phyloP scores from a whole-genome alignment of 2,113 vertebrate species.

The Atractosteus spatula region DNA sequence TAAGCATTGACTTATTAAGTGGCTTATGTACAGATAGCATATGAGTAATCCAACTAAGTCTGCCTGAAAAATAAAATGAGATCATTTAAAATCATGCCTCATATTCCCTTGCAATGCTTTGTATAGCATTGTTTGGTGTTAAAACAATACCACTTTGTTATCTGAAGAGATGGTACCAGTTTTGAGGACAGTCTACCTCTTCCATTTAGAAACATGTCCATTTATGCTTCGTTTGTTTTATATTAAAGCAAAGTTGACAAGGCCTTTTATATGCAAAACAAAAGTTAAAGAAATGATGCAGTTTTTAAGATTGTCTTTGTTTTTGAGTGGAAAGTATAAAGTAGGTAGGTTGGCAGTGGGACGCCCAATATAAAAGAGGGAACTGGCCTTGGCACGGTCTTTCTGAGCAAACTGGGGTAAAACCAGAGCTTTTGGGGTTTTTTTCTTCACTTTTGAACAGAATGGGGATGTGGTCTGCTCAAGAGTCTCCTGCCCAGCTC shows the following conservation, averaged over 20 bases:
- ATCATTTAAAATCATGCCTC: too few relatives aligned
- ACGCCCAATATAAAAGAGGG: neutral
- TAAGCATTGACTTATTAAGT: too few relatives aligned
- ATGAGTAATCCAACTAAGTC: too few relatives aligned
- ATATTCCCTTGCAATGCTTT: too few relatives aligned
- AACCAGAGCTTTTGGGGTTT: neutral
- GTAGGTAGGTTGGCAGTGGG: neutral
- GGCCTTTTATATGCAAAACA: slow-evolving; percentile 8
- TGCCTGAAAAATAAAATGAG: too few relatives aligned
- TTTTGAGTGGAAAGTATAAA: neutral
- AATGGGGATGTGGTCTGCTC: slow-evolving; percentile 46
- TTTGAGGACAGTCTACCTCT: neutral
- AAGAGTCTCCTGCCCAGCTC: slow-evolving; percentile 36
- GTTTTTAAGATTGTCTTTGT: neutral
- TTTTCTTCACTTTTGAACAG: slow-evolving; percentile 28
- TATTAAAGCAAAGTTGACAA: neutral
- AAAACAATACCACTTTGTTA: neutral
- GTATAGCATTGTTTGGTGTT: neutral
- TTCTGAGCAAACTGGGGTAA: neutral
- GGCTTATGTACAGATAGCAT: too few relatives aligned
- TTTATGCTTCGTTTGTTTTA: neutral
- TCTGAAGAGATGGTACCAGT: neutral
- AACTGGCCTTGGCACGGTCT: neutral
- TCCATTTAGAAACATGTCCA: too few relatives aligned
- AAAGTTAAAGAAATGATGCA: neutral